phyloP scores from a whole-genome alignment of 35 echinoderm and acorn worm genomes.

The Heliocidaris tuberculata region DNA sequence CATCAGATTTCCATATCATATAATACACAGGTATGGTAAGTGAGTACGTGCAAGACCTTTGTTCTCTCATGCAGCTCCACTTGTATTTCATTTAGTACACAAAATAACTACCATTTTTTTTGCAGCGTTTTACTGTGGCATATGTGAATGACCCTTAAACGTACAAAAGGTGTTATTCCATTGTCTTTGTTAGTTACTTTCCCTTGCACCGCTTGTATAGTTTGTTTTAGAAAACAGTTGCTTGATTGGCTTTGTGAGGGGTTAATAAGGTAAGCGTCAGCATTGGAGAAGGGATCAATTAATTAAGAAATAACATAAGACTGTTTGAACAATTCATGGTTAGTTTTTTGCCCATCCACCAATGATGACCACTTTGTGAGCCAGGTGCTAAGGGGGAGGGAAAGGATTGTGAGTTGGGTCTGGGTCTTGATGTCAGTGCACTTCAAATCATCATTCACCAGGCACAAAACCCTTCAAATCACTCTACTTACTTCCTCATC shows the following conservation, averaged over 20 bases:
- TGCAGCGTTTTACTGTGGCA: too few relatives aligned
- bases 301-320: not conserved
- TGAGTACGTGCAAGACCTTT: too few relatives aligned
- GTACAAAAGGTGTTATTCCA: not conserved
- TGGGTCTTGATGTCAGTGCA: conserved; percentile 36
- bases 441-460: conserved; percentile 33
- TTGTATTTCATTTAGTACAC: too few relatives aligned
- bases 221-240: not conserved
- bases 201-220: not conserved
- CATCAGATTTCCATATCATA: too few relatives aligned
- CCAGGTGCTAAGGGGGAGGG: not conserved
- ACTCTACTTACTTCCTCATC: conserved; percentile 47
- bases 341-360: not conserved
- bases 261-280: not conserved
- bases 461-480: not conserved
- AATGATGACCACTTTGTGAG: not conserved
- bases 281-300: not conserved
- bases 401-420: not conserved
- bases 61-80: too few relatives aligned
- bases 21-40: too few relatives aligned
- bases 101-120: too few relatives aligned
- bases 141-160: too few relatives aligned
- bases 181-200: not conserved
- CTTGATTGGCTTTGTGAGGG: not conserved
- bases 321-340: not conserved